Base-by-base conservation (phyloP, 1,140 invertebrate genomes). In the Leptopilina clavipes region DNA sequence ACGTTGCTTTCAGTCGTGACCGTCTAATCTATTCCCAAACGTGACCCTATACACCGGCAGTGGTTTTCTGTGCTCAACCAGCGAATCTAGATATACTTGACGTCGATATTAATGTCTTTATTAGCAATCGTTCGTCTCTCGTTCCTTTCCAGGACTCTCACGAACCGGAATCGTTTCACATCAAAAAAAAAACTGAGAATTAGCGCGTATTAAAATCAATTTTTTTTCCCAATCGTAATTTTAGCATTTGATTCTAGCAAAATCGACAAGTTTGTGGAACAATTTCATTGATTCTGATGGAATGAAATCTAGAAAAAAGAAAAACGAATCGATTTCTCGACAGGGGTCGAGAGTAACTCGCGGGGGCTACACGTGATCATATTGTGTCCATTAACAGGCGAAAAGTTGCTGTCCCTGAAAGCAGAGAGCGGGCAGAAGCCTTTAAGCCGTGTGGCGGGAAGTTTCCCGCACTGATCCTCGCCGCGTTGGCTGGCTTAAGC, bases 391-490 rank as follows among this genome's bases (percentile, higher is more conserved):
- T 89, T 89, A 89, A 89, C 88, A 87, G 84, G 85, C 85, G 88
- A 87, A 89, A 89, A 89, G 88, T 89, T 82, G 81, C 74, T 77
- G 79, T 71, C 77, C 54, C 78, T 72, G 80, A 73, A 31, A 71
- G 78, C 80, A 76, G 81, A 85, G 82, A 86, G 86, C 85, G 88
- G 25, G 87, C 87, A 89, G 86, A 90, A 90, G 88, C 89, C 89
- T 88, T 90, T 90, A 90, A 90, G 88, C 89, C 88, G 83, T 80
- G 87, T 80, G 87, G 86, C 88, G 87, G 87, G 84, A 90, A 90
- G 86, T 89, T 90, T 90, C 84, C 88, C 89, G n/a, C n/a, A 86
- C 88, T 90, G 89, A 90, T 90, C 89, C 89, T 88, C 86, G 86
- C 87, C 80, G 79, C 79, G 83, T 79, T 81, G n/a, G 37, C 37